Evolutionary conservation across 2,113 vertebrate genomes (phyloP), one percentile per base, ranked within the genome.

Genomic region (Passer domesticus): DNA sequence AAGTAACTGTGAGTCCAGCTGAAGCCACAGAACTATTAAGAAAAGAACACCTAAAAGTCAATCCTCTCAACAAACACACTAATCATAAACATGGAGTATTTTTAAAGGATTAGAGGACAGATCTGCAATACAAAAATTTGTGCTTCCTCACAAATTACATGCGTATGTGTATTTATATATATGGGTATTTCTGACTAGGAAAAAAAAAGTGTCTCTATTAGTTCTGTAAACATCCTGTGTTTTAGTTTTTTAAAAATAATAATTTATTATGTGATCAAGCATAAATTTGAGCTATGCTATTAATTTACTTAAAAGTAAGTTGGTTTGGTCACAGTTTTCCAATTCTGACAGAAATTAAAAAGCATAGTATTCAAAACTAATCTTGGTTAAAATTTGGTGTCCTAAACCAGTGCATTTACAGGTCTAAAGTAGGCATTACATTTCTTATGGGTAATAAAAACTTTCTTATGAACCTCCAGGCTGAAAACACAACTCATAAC

Each of bases 401-500:
- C 46, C 73, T 92, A 88, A 87, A 50, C 53, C 28, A 84, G 33
- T 74, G 28, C 16, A 70, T 79, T 94, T 94, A 93, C 44, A 68
- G 15, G 8, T 87, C 2, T 2, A 37, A 89, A 87, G 11, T 7
- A 78, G 15, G 19, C 4, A 64, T 75, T 83, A 49, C 85, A 92
- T 91, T 75, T 89, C 69, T 69, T 88, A 37, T 68, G 41, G 24
- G 8, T 30, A 93, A 70, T 79, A 77, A 64, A 94, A 11, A 50
- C 19, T 85, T 92, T 87, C 50, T 92, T 94, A 87, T 87, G 89
- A 89, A 92, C 84, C 78, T 92, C 37, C 19, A 85, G 43, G 35
- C 52, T 87, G 63, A 95, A 96, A 59, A 85, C 47, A 76, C 27
- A 27, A 25, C 66, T 95, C 30, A 79, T 2, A 92, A 44, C 7